Conservation (phyloP, 2,113 vertebrate genomes). For the Candoia aspera region DNA sequence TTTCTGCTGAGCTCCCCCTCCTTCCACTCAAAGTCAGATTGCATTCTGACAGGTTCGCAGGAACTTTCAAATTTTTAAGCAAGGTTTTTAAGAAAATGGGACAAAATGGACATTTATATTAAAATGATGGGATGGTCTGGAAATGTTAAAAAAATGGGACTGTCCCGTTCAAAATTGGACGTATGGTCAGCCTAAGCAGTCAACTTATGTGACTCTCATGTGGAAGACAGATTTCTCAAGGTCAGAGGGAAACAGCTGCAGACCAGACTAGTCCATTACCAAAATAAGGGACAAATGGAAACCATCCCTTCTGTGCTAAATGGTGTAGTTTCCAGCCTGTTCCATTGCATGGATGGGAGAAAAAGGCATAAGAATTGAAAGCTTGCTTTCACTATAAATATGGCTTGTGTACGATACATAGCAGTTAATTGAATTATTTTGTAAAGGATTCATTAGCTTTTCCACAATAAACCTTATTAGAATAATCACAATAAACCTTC, state of each 20-base stretch:
- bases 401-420: background rate
- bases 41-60: no score
- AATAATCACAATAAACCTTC: background rate
- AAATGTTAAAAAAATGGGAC: no score
- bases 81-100: no score
- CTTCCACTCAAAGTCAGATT: no score
- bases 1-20: no score
- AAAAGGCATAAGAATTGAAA: background rate
- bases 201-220: background rate
- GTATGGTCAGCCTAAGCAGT: no score
- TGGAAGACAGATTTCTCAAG: background rate
- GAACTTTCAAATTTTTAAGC: no score
- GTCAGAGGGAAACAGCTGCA: background rate
- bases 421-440: background rate
- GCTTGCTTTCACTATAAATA: background rate
- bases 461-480: background rate
- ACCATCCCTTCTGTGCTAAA: background rate
- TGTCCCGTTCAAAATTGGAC: no score
- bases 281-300: background rate
- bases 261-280: background rate
- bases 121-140: no score
- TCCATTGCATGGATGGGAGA: background rate
- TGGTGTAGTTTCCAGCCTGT: background rate
- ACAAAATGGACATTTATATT: no score
- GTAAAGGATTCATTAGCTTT: background rate